Conservation (phyloP, 35 echinoderm and acorn worm genomes). For the Apostichopus japonicus region DNA sequence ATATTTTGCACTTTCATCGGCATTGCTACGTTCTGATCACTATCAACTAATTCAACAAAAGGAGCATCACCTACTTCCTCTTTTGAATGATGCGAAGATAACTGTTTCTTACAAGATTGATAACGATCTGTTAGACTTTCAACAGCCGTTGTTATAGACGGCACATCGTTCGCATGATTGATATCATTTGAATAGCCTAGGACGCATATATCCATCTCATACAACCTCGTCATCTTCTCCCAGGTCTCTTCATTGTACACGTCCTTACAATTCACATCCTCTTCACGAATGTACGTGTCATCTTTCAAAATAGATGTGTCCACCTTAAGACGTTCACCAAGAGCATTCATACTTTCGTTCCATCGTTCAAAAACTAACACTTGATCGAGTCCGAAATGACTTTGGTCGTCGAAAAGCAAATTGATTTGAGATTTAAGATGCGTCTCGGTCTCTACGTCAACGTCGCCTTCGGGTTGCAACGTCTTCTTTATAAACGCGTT, state of each 20-base stretch:
- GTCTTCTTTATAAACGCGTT: neutral
- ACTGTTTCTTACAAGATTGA: neutral
- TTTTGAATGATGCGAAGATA: neutral
- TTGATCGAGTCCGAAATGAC: neutral
- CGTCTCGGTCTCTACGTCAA: neutral
- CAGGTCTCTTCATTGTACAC: neutral
- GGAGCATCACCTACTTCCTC: neutral
- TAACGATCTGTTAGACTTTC: conserved; percentile 1
- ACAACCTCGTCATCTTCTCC: conserved; percentile 9
- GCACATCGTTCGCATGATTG: neutral
- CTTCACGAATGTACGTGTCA: too few species aligned
- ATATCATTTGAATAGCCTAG: conserved; percentile 1
- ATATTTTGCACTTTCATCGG: too few species aligned
- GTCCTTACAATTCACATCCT: neutral
- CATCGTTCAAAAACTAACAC: conserved; percentile 20
- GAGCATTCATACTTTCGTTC: conserved; percentile 20
- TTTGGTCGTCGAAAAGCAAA: neutral
- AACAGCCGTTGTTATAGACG: neutral
- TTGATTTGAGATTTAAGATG: conserved; percentile 5
- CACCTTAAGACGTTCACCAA: neutral
- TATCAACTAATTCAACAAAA: too few species aligned
- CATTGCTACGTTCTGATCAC: too few species aligned
- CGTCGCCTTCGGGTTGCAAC: neutral
- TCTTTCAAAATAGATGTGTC: neutral
- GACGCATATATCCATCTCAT: conserved; percentile 42